These are phyloP conservation scores for Prinia subflava DNA, from an alignment of 2,113 vertebrate genomes.

Conservation along the genomic window DNA sequence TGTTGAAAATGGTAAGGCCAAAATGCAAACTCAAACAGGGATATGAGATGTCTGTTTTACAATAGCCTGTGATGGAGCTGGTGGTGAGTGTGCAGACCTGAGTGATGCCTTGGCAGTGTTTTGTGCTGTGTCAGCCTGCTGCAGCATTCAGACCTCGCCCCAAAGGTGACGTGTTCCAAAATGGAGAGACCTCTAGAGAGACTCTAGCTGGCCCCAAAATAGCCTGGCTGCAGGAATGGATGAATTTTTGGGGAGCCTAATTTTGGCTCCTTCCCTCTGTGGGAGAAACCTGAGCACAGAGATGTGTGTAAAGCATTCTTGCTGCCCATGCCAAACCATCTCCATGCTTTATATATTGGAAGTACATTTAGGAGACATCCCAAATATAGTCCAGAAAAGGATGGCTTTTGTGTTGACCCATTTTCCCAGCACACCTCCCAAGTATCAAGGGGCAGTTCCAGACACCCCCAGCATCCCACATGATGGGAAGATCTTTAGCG, in stretches of 20 bases:
- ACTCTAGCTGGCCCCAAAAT: background rate
- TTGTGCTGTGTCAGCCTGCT: background rate
- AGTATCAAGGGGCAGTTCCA: background rate
- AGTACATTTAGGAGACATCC: background rate
- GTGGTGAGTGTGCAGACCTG: background rate
- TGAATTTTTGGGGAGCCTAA: background rate
- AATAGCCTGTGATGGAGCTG: background rate
- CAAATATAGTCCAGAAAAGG: background rate
- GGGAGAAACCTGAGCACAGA: background rate
- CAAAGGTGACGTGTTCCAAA: background rate
- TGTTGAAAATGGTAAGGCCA: background rate
- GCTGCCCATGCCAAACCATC: background rate
- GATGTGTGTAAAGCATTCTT: background rate
- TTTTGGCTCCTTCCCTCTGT: background rate
- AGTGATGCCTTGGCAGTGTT: accelerated
- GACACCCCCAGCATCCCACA: background rate
- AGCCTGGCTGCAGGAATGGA: background rate
- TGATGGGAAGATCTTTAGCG: background rate
- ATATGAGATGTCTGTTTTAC: background rate
- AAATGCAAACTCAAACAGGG: background rate
- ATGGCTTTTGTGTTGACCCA: background rate
- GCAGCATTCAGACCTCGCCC: accelerated
- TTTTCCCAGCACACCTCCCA: background rate
- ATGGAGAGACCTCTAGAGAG: background rate
- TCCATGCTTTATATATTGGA: background rate